These are phyloP conservation scores for Acrocephalus kingi DNA, from an alignment of 2,113 vertebrate species.

Conservation along the genomic window DNA sequence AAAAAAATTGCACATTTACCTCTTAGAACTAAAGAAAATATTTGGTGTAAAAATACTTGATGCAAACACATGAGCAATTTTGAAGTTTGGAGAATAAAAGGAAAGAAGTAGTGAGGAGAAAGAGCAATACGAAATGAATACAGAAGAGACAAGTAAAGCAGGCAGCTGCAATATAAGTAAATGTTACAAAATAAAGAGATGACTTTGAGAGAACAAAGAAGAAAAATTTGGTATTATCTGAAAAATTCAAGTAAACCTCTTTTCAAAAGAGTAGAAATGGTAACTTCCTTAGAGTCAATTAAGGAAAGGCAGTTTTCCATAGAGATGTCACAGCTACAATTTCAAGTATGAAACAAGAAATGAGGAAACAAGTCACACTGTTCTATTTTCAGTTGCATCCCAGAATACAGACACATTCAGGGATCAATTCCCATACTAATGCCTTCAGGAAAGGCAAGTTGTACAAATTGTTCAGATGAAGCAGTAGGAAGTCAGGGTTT, in stretches of 20 bases:
- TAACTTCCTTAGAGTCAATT: background rate
- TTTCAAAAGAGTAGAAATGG: background rate
- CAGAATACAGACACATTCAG: background rate
- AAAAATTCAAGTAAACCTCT: background rate
- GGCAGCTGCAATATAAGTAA: background rate
- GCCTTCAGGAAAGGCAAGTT: background rate
- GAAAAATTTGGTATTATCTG: background rate
- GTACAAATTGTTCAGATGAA: background rate
- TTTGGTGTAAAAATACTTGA: background rate
- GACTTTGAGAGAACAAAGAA: background rate
- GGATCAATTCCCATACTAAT: background rate
- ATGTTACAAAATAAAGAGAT: background rate
- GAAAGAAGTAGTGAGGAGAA: background rate
- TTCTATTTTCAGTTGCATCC: background rate
- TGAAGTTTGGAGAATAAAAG: background rate
- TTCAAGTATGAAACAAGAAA: background rate
- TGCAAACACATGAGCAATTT: background rate
- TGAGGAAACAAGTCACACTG: background rate
- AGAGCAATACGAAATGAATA: background rate
- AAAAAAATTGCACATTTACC: background rate
- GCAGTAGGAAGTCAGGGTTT: background rate
- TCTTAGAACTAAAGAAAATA: background rate
- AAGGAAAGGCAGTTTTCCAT: background rate
- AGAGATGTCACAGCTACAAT: background rate
- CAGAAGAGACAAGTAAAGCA: background rate